Evolutionary conservation across 2,888 invertebrate species (phyloP).

Genomic region (Drosophila pegasa): DNA sequence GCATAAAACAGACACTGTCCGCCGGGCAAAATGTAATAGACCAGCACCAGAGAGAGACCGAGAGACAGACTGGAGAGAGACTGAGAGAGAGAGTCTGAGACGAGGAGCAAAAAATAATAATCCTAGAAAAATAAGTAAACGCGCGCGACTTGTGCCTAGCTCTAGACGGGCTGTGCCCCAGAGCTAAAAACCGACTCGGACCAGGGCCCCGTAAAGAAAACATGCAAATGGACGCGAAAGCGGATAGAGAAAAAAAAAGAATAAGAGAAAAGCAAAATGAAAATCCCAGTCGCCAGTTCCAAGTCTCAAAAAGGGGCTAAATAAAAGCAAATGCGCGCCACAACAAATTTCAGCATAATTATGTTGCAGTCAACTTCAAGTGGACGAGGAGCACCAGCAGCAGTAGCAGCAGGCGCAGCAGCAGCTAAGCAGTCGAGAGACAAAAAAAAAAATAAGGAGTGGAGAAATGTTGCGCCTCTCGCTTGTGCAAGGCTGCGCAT

Average conservation of each 20-base stretch:
- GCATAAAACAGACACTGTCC: conserved; percentile 62
- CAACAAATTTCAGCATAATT: conserved; percentile 79
- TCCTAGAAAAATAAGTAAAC: conserved; percentile 27
- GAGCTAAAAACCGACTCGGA: conserved; percentile 31
- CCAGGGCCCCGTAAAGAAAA: conserved; percentile 37
- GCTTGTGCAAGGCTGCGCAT: conserved; percentile 17
- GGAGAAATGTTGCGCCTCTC: background rate
- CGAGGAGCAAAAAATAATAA: background rate
- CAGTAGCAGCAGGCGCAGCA: background rate
- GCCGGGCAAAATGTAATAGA: conserved; percentile 61
- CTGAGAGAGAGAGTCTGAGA: background rate
- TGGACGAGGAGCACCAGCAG: background rate
- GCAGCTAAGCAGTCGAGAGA: conserved; percentile 41
- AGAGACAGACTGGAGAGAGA: background rate
- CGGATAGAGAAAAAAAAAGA: background rate
- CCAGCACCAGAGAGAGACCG: conserved; percentile 25
- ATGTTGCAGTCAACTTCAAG: conserved; percentile 58
- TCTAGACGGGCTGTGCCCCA: conserved; percentile 15
- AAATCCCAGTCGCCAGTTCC: conserved; percentile 50
- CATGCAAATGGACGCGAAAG: conserved; percentile 52
- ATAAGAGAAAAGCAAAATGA: conserved; percentile 18
- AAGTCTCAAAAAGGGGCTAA: conserved; percentile 36
- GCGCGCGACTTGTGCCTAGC: conserved; percentile 22
- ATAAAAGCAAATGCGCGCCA: conserved; percentile 59
- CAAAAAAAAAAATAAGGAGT: conserved; percentile 37